Base-by-base conservation (phyloP, 2,797 vertebrate species). In the Peromyscus aztecus region DNA sequence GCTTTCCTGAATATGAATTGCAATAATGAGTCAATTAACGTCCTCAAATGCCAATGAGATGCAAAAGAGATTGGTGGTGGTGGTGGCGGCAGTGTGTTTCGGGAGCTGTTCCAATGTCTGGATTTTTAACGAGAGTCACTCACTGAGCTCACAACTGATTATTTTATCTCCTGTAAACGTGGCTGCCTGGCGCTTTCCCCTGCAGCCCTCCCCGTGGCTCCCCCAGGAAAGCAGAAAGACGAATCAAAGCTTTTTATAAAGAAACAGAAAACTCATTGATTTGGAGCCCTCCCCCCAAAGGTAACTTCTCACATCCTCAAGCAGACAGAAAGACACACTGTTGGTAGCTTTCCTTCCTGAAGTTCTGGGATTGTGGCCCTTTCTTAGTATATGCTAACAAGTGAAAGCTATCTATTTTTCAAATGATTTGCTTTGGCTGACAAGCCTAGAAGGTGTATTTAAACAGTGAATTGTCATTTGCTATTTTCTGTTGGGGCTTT, bases 21-120 rank as follows among this genome's bases (percentile, higher is more conserved):
- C 98, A 99, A 99, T 99, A 99, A 99, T 99, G 99, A 99, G 99
- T 99, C 99, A 99, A 99, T 99, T 99, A 99, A 99, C 98, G 99
- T 99, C 98, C 99, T 99, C 99, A 99, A 99, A 99, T 99, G 99
- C 98, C 98, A 99, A 99, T 98, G 99, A 99, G 99, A 99, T 99
- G 99, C 98, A 99, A 98, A 99, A 98, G 97, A 98, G 98, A 97
- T 98, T 98, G 98, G 98, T 98, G 71, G 97, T 95, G 97, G 98
- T 98, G 98, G 97, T 97, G 95, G 98, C 84, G 96, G 98, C 89
- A 95, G 95, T 95, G 97, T 86, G 61, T 95, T 98, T 98, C 27
- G 67, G 98, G 98, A 98, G 98, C 98, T 57, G 96, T 98, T 99
- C 98, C 98, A 98, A 92, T 16, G 61, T 98, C 98, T 98, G 98